phyloP scores from a whole-genome alignment of 2,113 vertebrate species.

The Brachypodius melanocephalos region DNA sequence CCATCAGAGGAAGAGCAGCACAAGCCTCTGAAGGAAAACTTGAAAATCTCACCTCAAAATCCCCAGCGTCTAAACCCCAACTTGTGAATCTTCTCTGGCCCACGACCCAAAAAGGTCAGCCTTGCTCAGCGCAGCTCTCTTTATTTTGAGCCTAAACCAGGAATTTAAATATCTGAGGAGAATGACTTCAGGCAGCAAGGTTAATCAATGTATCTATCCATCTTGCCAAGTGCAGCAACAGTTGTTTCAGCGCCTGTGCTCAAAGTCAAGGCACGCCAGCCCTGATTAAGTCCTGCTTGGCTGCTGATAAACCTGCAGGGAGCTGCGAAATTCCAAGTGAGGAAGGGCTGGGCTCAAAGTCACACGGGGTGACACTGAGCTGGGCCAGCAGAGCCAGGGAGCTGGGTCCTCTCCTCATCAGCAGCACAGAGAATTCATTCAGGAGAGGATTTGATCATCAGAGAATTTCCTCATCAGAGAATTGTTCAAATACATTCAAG shows the following conservation, averaged over 20 bases:
- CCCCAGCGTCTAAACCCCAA: neutral
- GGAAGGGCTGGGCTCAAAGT: slow-evolving; percentile 13
- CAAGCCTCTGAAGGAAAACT: neutral
- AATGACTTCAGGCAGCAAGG: neutral
- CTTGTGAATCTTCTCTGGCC: neutral
- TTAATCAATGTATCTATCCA: slow-evolving; percentile 46
- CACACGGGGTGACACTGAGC: neutral
- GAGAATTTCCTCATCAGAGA: neutral
- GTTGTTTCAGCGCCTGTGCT: neutral
- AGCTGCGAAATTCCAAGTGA: slow-evolving; percentile 1
- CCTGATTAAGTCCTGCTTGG: neutral
- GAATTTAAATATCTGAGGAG: neutral
- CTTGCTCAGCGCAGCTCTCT: neutral
- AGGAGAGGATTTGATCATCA: neutral
- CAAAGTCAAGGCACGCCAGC: neutral
- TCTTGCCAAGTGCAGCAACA: neutral
- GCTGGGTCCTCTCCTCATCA: neutral
- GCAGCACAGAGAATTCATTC: neutral
- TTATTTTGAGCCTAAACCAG: neutral
- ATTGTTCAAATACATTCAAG: neutral
- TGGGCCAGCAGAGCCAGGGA: neutral
- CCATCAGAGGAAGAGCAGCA: neutral
- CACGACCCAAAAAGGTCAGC: neutral
- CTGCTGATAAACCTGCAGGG: slow-evolving; percentile 6
- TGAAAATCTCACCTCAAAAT: neutral